Evolutionary conservation across 2,113 vertebrate species (phyloP).

Genomic region (Tupaia chinensis): DNA sequence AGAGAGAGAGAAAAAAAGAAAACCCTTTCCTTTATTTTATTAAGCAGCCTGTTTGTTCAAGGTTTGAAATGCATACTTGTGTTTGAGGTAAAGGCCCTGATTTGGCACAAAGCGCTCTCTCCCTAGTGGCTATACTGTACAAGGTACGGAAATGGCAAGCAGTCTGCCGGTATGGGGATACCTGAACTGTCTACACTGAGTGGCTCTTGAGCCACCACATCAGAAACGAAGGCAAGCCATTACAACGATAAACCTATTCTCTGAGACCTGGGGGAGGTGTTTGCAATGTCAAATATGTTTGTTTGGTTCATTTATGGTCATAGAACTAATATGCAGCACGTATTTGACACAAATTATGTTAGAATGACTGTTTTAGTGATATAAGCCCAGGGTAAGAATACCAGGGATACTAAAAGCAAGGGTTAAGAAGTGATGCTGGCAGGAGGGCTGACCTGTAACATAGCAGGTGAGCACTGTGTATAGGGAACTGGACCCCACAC

Average conservation of each 20-base stretch:
- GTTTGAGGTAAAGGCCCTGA: conserved; percentile 74
- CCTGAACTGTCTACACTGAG: conserved; percentile 33
- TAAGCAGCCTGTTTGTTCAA: conserved; percentile 87
- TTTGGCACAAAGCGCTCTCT: conserved; percentile 67
- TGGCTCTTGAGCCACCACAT: background rate
- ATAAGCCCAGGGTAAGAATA: background rate
- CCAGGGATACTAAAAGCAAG: background rate
- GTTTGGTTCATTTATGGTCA: background rate
- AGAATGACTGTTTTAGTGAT: background rate
- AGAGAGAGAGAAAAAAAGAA: conserved; percentile 78
- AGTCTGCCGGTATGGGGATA: background rate
- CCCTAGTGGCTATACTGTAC: conserved; percentile 63
- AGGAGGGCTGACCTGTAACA: too few relatives aligned
- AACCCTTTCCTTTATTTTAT: conserved; percentile 85
- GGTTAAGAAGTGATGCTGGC: background rate
- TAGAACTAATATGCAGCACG: background rate
- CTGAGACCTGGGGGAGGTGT: background rate
- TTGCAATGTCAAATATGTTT: background rate
- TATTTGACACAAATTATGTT: background rate
- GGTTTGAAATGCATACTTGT: conserved; percentile 85
- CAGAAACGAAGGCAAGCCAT: background rate
- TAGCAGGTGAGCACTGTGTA: too few relatives aligned
- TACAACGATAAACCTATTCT: background rate
- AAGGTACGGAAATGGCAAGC: conserved; percentile 60
- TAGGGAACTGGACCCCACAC: too few relatives aligned